phyloP scores from a whole-genome alignment of 2,113 vertebrate genomes.

The Rynchops niger region DNA sequence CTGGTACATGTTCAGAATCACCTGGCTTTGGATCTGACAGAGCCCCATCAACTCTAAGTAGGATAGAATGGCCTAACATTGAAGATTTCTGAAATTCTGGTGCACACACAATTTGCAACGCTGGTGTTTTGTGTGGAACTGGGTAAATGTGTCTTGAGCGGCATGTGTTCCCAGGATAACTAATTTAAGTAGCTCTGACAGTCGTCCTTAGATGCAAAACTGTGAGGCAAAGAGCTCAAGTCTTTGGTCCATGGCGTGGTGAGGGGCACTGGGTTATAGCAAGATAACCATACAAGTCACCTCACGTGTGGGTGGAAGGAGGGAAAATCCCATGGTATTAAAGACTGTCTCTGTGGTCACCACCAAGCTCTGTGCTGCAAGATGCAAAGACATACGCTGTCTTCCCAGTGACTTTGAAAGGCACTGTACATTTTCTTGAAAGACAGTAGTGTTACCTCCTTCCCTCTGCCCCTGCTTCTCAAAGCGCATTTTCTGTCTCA shows the following conservation, averaged over 20 bases:
- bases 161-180: not conserved
- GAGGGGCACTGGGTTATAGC: not conserved
- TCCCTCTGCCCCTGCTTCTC: not conserved
- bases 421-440: not conserved
- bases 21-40: not conserved
- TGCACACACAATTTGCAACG: rapidly evolving
- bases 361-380: not conserved
- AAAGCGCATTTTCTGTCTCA: not conserved
- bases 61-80: not conserved
- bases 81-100: not conserved
- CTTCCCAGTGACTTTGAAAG: not conserved
- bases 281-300: not conserved
- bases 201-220: not conserved
- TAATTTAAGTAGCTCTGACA: not conserved
- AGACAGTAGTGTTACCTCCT: not conserved
- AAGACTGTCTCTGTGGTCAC: not conserved
- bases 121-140: not conserved
- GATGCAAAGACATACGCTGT: not conserved
- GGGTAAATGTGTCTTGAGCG: not conserved
- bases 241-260: too few relatives aligned
- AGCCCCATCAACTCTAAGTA: rapidly evolving
- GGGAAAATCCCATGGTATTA: not conserved
- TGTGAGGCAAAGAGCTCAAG: not conserved
- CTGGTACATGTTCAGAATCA: not conserved
- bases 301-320: not conserved